A percentile compares a stretch with the other conserved stretches of the same genome.
These are phyloP conservation scores for Cettia cetti DNA, from an alignment of 2,113 vertebrate genomes.

Conservation along the genomic window DNA sequence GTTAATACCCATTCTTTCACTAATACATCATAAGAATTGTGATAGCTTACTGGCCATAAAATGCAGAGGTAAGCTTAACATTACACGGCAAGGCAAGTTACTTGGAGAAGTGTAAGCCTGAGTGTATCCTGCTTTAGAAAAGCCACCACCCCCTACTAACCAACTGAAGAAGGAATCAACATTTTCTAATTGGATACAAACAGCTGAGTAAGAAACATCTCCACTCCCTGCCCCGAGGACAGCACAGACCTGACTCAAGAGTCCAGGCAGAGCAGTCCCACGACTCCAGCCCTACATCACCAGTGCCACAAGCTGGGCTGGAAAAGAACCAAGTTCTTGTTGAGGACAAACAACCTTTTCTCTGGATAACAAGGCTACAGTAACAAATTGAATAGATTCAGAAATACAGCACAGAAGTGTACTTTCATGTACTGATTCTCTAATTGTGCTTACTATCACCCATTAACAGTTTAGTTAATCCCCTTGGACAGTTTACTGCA, in stretches of 20 bases:
- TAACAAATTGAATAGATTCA: not conserved
- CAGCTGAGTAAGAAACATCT: not conserved
- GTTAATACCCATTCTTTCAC: not conserved
- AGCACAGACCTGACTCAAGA: not conserved
- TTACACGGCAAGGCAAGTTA: not conserved
- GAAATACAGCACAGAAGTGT: not conserved
- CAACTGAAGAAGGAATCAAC: not conserved
- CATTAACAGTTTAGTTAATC: not conserved
- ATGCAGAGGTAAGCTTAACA: not conserved
- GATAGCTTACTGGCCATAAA: not conserved
- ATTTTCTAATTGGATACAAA: not conserved
- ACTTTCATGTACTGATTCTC: not conserved
- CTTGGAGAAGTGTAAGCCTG: not conserved
- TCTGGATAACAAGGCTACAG: not conserved
- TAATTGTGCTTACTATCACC: not conserved
- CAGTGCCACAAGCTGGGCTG: not conserved
- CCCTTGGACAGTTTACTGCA: not conserved
- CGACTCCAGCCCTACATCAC: not conserved
- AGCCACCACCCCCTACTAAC: not conserved
- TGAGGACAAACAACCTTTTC: not conserved
- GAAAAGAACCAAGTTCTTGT: not conserved
- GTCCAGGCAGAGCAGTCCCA: not conserved
- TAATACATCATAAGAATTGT: not conserved
- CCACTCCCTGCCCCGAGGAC: too few relatives aligned
- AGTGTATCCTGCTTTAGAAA: not conserved